Evolutionary conservation across 2,888 invertebrate species (phyloP), one percentile per base, ranked within the genome.

Genomic region (Diploptera punctata): DNA sequence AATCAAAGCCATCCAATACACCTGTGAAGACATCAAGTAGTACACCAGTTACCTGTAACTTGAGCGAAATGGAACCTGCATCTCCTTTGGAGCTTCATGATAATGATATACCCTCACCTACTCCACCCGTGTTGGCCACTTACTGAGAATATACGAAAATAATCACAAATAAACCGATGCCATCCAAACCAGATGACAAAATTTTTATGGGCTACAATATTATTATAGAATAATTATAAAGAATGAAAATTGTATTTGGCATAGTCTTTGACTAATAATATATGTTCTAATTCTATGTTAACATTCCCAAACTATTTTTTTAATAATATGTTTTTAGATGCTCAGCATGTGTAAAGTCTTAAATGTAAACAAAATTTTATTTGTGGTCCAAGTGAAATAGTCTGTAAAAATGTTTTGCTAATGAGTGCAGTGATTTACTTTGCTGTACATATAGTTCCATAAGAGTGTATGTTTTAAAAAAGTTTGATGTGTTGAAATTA

Each of bases 261-360:
- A 52, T 52, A 52, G 16, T 24, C 7, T 52, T 24, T 52, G 9
- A 52, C 24, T 24, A 16, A n/a, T 24, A 52, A 19, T 13, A 13
- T 38, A 9, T 38, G 38, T 49, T 21, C 3, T 52, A 24, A 24
- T 24, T 52, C 21, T 52, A 1, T 54, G 29, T 57, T 33, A 57
- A 29, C 57, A 57, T 57, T 57, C 57, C 57, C 16, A 31, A 29
- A 57, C 31, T 57, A 57, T 57, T 57, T 57, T 57, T 57, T 57
- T 57, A 57, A 57, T 57, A 31, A 16, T 31, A 18, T 31, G 31
- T 57, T 57, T 47, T 57, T 57, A 57, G 4, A 24, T 52, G 57
- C 57, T 57, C 29, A 1, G 29, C 18, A 29, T n/a, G 26, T 31
- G 16, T 31, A 57, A n/a, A 29, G 24, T n/a, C 4, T 29, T 57